Percentiles rank a stretch among this genome's conserved stretches.
Conservation (phyloP, 1,140 invertebrate genomes). For the Neuroterus valhalla region DNA sequence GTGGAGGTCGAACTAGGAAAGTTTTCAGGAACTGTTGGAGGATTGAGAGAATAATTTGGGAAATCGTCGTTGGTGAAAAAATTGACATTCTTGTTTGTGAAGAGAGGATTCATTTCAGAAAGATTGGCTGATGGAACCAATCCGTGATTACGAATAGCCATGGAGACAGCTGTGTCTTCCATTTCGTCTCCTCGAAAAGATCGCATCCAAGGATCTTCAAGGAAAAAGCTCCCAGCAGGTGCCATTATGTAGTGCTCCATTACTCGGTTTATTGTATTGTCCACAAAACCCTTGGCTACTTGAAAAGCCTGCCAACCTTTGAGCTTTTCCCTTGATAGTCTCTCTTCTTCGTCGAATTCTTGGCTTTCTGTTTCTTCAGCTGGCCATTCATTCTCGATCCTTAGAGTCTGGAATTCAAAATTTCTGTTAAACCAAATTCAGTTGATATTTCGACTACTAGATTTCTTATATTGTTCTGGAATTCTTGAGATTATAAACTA, state of each 20-base stretch:
- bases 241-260: constrained; percentile 78
- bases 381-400: constrained; percentile 9
- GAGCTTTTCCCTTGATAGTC: constrained; percentile 59
- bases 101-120: constrained; percentile 39
- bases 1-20: background rate
- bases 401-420: background rate
- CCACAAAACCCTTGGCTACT: constrained; percentile 81
- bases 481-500: too few relatives aligned
- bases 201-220: constrained; percentile 73
- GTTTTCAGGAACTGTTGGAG: background rate
- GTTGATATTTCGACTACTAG: too few relatives aligned
- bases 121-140: constrained; percentile 72
- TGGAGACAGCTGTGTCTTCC: constrained; percentile 78
- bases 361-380: constrained; percentile 22
- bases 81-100: background rate
- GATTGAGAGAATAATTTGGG: constrained; percentile 34
- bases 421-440: background rate
- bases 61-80: background rate
- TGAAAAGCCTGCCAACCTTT: constrained; percentile 82
- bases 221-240: constrained; percentile 64
- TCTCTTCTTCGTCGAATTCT: constrained; percentile 53
- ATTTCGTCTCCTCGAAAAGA: constrained; percentile 76
- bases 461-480: too few relatives aligned
- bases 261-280: constrained; percentile 83
- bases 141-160: constrained; percentile 74